Percentiles rank a stretch among this genome's conserved stretches.
Conservation (phyloP, 2,888 invertebrate species). For the Coelopa pilipes region DNA sequence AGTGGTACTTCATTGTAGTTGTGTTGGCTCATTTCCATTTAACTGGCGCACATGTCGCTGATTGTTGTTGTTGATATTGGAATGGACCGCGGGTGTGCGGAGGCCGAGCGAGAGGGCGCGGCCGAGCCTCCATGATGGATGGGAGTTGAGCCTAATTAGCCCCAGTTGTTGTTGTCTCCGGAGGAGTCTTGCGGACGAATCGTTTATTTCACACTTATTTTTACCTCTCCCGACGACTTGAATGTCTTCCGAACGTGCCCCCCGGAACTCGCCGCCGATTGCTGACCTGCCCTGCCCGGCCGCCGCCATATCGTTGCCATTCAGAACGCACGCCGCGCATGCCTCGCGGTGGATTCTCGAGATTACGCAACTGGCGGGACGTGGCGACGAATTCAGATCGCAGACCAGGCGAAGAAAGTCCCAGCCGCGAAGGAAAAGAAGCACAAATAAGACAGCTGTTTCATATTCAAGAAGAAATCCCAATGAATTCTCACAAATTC, state of each 20-base stretch:
- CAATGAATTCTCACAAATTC: no score
- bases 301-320: background rate
- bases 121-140: no score
- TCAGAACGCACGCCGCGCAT: slow-evolving; percentile 26
- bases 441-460: no score
- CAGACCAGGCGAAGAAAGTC: background rate
- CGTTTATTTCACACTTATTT: background rate
- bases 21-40: no score
- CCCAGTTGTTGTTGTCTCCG: background rate
- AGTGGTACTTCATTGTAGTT: no score
- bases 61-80: no score
- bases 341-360: background rate
- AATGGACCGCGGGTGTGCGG: no score
- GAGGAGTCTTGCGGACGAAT: background rate
- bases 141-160: no score
- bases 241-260: slow-evolving; percentile 12
- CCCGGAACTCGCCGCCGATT: background rate
- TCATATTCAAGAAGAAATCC: no score
- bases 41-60: no score
- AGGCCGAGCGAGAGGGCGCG: no score
- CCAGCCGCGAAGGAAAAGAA: no score
- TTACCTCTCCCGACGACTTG: background rate
- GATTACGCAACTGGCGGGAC: slow-evolving; percentile 5
- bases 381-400: slow-evolving; percentile 6
- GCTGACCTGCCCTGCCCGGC: background rate